These are phyloP conservation scores for Hippoglossus stenolepis DNA, from an alignment of 2,113 vertebrate genomes.

Conservation along the genomic window DNA sequence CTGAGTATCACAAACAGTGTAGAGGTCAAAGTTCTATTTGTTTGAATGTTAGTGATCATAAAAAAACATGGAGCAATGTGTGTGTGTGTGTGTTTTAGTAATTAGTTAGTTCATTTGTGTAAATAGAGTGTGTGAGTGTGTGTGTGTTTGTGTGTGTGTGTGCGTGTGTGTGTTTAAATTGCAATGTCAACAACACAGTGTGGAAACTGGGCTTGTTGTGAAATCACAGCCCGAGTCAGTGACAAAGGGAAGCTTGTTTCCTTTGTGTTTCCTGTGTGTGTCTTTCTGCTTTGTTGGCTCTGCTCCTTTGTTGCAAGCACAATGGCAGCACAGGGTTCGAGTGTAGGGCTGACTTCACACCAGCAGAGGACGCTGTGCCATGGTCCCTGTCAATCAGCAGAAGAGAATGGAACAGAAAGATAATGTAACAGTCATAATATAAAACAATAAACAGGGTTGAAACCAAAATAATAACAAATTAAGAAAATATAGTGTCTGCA, in stretches of 20 bases:
- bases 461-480: background rate
- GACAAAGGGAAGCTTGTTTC: slow-evolving; percentile 65
- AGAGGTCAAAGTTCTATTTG: too few species aligned
- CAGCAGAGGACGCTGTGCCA: slow-evolving; percentile 53
- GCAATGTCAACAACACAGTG: slow-evolving; percentile 38
- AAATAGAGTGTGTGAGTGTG: background rate
- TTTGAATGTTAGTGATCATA: too few species aligned
- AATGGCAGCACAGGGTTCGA: slow-evolving; percentile 10
- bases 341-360: background rate
- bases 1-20: background rate
- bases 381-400: background rate
- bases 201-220: slow-evolving; percentile 39
- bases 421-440: background rate
- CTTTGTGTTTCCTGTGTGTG: slow-evolving; percentile 61
- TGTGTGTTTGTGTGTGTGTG: background rate
- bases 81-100: background rate
- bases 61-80: background rate
- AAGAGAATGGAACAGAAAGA: background rate
- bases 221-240: slow-evolving; percentile 41
- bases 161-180: slow-evolving; percentile 26
- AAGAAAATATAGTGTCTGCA: too few species aligned
- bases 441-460: background rate
- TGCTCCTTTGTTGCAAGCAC: slow-evolving; percentile 65
- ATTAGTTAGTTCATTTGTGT: slow-evolving; percentile 24
- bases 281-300: slow-evolving; percentile 61